Evolutionary conservation across 2,888 invertebrate genomes (phyloP).

Genomic region (Noctua janthe): DNA sequence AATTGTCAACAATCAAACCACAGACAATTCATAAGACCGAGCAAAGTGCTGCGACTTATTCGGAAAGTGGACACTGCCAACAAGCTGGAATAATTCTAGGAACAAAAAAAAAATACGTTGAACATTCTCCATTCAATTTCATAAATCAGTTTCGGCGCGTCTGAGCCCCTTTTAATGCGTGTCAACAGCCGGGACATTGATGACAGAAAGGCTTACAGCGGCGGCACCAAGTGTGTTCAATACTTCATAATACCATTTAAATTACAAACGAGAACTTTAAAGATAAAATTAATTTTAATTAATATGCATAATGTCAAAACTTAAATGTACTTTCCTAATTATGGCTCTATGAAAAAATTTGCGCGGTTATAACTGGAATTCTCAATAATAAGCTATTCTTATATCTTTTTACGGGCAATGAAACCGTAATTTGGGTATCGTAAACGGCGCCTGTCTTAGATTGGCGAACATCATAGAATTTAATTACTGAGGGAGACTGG

Average conservation of each 20-base stretch:
- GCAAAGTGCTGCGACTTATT: slow-evolving; percentile 19
- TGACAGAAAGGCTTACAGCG: slow-evolving; percentile 57
- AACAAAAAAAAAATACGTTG: slow-evolving; percentile 40
- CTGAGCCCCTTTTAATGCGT: slow-evolving; percentile 60
- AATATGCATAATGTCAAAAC: slow-evolving; percentile 50
- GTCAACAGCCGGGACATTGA: slow-evolving; percentile 53
- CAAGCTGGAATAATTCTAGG: slow-evolving; percentile 51
- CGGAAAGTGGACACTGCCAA: slow-evolving; percentile 21
- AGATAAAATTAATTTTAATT: slow-evolving; percentile 54
- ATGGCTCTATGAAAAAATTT: slow-evolving; percentile 50
- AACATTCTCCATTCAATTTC: slow-evolving; percentile 53
- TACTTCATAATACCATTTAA: slow-evolving; percentile 59
- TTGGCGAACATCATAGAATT: slow-evolving; percentile 88
- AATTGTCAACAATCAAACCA: slow-evolving; percentile 30
- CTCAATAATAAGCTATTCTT: slow-evolving; percentile 75
- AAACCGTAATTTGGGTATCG: slow-evolving; percentile 87
- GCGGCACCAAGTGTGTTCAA: slow-evolving; percentile 54
- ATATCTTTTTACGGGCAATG: slow-evolving; percentile 85
- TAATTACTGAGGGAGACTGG: slow-evolving; percentile 87
- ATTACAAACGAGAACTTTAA: slow-evolving; percentile 55
- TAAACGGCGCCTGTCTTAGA: slow-evolving; percentile 88
- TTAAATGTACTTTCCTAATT: slow-evolving; percentile 50
- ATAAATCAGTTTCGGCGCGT: slow-evolving; percentile 62
- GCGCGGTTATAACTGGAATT: slow-evolving; percentile 64
- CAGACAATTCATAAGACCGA: slow-evolving; percentile 24